phyloP scores from a whole-genome alignment of 2,797 vertebrate species.

The Rhinatrema bivittatum region DNA sequence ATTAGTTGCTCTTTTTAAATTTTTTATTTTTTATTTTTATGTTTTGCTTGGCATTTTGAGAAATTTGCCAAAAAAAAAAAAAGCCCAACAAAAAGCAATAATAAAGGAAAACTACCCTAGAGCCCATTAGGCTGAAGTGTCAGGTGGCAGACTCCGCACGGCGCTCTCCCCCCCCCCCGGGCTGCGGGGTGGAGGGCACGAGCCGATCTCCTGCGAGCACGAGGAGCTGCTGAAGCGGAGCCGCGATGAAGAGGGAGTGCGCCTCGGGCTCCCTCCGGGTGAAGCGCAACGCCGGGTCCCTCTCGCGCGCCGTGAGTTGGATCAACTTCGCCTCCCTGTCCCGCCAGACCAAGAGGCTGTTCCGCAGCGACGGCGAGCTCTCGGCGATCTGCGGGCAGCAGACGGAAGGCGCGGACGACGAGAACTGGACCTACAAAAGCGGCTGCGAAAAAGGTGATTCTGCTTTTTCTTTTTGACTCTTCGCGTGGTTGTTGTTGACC shows the following conservation, averaged over 20 bases:
- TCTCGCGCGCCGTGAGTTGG: slow-evolving; percentile 87
- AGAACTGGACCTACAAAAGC: slow-evolving; percentile 79
- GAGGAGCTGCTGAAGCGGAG: too few species aligned
- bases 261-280: slow-evolving; percentile 68
- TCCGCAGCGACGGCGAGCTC: slow-evolving; percentile 84
- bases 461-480: slow-evolving; percentile 14
- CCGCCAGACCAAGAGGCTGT: slow-evolving; percentile 79
- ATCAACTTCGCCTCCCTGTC: slow-evolving; percentile 83
- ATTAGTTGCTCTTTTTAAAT: slow-evolving; percentile 34
- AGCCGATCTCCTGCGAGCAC: too few species aligned
- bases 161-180: too few species aligned
- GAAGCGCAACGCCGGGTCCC: slow-evolving; percentile 61
- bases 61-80: slow-evolving; percentile 14
- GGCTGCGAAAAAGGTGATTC: slow-evolving; percentile 84
- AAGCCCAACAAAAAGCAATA: too few species aligned
- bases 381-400: slow-evolving; percentile 45
- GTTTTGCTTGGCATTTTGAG: slow-evolving; percentile 34
- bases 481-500: not conserved
- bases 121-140: too few species aligned
- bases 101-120: too few species aligned
- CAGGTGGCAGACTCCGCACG: too few species aligned
- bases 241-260: slow-evolving; percentile 86
- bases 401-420: slow-evolving; percentile 59
- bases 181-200: too few species aligned
- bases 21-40: slow-evolving; percentile 34